phyloP scores from a whole-genome alignment of 2,888 invertebrate genomes.

The Palloptera scutellata region DNA sequence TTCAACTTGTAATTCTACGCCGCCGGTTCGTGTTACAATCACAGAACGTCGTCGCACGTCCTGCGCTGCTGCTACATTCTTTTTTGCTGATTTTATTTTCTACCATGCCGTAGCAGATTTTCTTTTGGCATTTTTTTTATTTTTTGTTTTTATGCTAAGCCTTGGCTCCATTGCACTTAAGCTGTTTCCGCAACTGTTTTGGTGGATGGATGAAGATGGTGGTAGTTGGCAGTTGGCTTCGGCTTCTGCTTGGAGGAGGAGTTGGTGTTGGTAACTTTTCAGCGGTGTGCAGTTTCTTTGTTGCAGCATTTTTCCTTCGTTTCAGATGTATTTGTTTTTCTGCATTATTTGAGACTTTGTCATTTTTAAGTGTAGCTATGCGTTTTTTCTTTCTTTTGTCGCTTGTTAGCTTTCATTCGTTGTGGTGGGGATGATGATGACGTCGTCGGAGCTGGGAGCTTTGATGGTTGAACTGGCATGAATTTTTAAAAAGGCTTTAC shows the following conservation, averaged over 20 bases:
- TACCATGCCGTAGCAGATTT: not conserved
- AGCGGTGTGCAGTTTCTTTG: constrained; percentile 1
- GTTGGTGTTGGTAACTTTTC: not conserved
- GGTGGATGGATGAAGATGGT: not conserved
- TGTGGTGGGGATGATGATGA: not conserved
- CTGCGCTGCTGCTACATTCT: not conserved
- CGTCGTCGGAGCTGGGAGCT: not conserved
- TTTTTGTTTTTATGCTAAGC: constrained; percentile 21
- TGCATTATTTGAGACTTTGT: constrained; percentile 30
- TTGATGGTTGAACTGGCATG: not conserved
- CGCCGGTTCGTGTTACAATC: not conserved
- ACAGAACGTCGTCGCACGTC: not conserved
- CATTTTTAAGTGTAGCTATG: constrained; percentile 14
- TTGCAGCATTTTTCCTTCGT: constrained; percentile 13
- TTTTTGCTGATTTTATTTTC: not conserved
- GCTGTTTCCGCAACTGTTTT: constrained; percentile 25
- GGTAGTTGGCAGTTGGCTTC: not conserved
- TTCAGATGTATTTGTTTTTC: constrained; percentile 2
- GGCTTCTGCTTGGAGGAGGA: not conserved
- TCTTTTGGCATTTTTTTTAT: not conserved
- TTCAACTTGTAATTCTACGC: not conserved
- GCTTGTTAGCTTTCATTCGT: not conserved
- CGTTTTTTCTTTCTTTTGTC: constrained; percentile 5
- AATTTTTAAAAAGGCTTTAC: too few species aligned
- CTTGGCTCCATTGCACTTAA: constrained; percentile 22